Conservation (phyloP, 2,888 invertebrate species). For the Aromia moschata region DNA sequence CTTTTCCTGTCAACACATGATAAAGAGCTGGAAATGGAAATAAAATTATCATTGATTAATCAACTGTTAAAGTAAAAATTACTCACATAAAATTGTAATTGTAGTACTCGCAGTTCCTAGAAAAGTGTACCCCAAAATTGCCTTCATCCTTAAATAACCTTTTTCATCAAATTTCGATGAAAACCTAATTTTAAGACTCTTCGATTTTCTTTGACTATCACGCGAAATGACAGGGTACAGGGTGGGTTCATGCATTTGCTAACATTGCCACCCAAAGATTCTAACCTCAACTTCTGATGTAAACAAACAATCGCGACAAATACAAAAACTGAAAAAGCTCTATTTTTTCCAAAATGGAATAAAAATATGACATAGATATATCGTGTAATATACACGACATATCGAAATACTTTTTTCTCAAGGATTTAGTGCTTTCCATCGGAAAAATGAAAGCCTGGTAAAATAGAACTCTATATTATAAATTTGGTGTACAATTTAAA, state of each 20-base stretch:
- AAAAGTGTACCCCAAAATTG: conserved; percentile 61
- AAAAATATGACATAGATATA: not conserved
- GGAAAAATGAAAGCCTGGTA: conserved; percentile 10
- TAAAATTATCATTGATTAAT: not conserved
- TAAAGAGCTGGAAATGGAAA: conserved; percentile 66
- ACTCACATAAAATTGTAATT: conserved; percentile 55
- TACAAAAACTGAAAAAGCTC: too few relatives aligned
- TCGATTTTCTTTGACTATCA: conserved; percentile 10
- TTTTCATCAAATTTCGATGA: too few relatives aligned
- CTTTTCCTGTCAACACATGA: conserved; percentile 83
- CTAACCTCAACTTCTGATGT: not conserved
- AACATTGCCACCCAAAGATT: not conserved
- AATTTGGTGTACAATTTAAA: conserved; percentile 1
- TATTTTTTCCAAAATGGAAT: too few relatives aligned
- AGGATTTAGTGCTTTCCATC: too few relatives aligned
- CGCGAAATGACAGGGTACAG: conserved; percentile 25
- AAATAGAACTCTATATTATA: conserved; percentile 12
- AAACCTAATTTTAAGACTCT: too few relatives aligned
- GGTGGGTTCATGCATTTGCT: conserved; percentile 2
- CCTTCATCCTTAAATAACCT: conserved; percentile 65
- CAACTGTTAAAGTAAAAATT: not conserved
- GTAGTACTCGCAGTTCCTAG: conserved; percentile 55
- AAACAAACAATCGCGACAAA: too few relatives aligned
- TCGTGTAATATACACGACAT: not conserved
- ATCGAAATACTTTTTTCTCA: not conserved